Conservation (phyloP, 2,797 vertebrate genomes). For the Amniataba percoides region DNA sequence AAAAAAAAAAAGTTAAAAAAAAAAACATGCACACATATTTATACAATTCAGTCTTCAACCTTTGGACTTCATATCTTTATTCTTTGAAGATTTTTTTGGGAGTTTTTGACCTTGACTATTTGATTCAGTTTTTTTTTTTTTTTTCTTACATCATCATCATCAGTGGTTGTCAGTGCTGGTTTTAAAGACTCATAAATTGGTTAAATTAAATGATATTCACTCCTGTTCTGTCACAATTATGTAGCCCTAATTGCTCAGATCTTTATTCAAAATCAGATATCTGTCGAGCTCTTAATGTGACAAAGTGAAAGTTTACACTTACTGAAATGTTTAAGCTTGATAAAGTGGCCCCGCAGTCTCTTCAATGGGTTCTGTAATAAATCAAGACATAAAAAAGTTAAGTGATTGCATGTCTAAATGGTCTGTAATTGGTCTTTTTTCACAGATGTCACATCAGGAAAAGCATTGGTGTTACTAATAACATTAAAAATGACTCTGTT, state of each 20-base stretch:
- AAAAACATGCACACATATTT: too few relatives aligned
- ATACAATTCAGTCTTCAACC: too few relatives aligned
- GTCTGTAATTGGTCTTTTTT: not conserved
- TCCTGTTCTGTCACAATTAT: not conserved
- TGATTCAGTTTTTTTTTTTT: too few relatives aligned
- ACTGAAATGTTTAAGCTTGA: slow-evolving; percentile 83
- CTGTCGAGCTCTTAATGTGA: not conserved
- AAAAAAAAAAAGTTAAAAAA: too few relatives aligned
- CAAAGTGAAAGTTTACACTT: slow-evolving; percentile 53
- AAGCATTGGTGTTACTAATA: not conserved
- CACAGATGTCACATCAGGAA: not conserved
- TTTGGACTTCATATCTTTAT: too few relatives aligned
- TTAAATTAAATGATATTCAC: not conserved
- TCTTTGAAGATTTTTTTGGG: too few relatives aligned
- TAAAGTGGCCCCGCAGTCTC: slow-evolving; percentile 89
- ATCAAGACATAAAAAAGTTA: slow-evolving; percentile 3
- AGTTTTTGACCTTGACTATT: too few relatives aligned
- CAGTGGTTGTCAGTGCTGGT: too few relatives aligned
- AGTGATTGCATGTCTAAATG: not conserved
- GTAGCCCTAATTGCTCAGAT: not conserved
- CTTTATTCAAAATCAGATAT: not conserved
- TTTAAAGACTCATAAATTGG: not conserved
- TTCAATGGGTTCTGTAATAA: slow-evolving; percentile 85
- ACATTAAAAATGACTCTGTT: slow-evolving; percentile 1
- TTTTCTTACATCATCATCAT: too few relatives aligned